phyloP scores from a whole-genome alignment of 2,888 invertebrate species.

The Ceramica pisi region DNA sequence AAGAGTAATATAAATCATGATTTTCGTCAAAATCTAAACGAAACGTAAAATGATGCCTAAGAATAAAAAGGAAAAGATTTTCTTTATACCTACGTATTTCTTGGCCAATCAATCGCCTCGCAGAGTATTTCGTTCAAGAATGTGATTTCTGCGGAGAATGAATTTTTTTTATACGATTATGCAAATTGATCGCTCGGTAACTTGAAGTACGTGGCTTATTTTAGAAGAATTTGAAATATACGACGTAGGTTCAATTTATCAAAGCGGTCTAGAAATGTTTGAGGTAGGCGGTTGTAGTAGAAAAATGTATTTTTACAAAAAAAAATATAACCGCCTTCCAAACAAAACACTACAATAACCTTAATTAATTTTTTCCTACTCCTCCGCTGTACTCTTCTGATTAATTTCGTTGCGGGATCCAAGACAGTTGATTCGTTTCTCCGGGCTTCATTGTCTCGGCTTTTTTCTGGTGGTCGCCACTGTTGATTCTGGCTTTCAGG shows the following conservation, averaged over 20 bases:
- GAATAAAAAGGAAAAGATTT: not conserved
- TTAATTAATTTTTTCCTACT: no score
- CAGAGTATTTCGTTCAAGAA: not conserved
- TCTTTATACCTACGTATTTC: not conserved
- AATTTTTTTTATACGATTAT: conserved; percentile 3
- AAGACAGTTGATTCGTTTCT: no score
- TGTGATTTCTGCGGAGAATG: not conserved
- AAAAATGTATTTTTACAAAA: no score
- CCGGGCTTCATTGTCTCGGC: no score
- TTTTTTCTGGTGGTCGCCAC: no score
- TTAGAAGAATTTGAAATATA: not conserved
- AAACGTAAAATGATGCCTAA: not conserved
- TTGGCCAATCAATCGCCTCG: not conserved
- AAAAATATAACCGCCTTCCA: no score
- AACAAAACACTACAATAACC: no score
- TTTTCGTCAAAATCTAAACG: conserved; percentile 9
- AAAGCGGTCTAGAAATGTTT: not conserved
- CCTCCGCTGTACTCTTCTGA: no score
- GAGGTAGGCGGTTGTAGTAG: no score
- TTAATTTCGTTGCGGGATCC: no score
- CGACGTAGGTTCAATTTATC: not conserved
- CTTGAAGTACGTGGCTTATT: not conserved
- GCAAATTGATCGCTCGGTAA: conserved; percentile 5
- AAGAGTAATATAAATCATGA: not conserved
- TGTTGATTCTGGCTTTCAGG: no score